These are phyloP conservation scores for Naja naja DNA, from an alignment of 2,113 vertebrate genomes.

Conservation along the genomic window DNA sequence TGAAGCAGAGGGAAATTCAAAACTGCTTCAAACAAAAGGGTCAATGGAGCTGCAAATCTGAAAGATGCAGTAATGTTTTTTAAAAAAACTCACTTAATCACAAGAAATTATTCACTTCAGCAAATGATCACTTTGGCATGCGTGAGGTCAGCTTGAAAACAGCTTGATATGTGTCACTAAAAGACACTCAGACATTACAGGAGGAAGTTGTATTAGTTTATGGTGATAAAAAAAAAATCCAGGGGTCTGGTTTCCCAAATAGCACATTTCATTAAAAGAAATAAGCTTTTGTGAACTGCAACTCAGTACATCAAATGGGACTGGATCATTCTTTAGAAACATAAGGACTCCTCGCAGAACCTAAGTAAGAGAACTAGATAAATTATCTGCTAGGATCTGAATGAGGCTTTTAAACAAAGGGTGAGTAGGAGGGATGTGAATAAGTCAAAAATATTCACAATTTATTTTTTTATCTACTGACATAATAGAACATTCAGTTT, in stretches of 20 bases:
- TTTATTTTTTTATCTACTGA: not conserved
- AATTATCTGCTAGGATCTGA: not conserved
- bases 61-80: slow-evolving; percentile 5
- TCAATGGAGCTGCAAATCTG: slow-evolving; percentile 4
- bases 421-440: not conserved
- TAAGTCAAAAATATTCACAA: not conserved
- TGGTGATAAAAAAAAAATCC: not conserved
- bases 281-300: not conserved
- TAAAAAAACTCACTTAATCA: not conserved
- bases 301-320: not conserved
- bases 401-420: not conserved
- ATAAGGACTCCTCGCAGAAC: not conserved
- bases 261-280: not conserved
- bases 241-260: not conserved
- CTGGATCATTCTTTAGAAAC: not conserved
- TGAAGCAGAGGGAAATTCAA: slow-evolving; percentile 11
- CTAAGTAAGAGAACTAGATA: not conserved
- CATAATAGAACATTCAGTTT: not conserved
- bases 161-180: not conserved
- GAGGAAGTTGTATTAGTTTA: not conserved
- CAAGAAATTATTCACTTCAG: slow-evolving; percentile 7
- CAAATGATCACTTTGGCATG: slow-evolving; percentile 7
- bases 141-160: not conserved
- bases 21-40: slow-evolving; percentile 14
- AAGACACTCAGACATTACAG: not conserved